Evolutionary conservation across 2,888 invertebrate genomes (phyloP).

Genomic region (Pilophorus perplexus): DNA sequence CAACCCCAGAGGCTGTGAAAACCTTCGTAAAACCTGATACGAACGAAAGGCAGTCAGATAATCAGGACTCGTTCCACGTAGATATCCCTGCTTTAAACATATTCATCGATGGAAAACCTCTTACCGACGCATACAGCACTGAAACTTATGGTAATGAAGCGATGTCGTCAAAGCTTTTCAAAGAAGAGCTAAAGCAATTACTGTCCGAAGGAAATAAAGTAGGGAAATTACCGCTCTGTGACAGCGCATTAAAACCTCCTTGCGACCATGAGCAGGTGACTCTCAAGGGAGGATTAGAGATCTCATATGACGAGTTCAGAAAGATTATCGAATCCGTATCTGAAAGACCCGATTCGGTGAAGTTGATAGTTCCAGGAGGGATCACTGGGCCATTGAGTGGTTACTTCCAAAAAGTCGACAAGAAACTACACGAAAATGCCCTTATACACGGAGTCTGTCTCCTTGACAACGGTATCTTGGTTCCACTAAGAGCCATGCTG

Average conservation of each 20-base stretch:
- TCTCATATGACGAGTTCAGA: neutral
- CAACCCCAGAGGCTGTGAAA: too few species aligned
- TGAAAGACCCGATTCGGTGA: neutral
- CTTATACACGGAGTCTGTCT: conserved; percentile 10
- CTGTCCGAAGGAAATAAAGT: neutral
- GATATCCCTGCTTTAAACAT: neutral
- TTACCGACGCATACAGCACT: neutral
- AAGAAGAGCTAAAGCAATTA: neutral
- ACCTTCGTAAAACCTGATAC: too few species aligned
- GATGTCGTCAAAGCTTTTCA: neutral
- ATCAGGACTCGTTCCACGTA: too few species aligned
- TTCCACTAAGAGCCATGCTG: conserved; percentile 5
- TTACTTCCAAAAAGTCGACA: conserved; percentile 13
- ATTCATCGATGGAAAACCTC: neutral
- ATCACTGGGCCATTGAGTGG: neutral
- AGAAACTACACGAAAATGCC: neutral
- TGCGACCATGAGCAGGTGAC: neutral
- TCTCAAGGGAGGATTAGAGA: neutral
- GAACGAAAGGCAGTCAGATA: too few species aligned
- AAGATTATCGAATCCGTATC: conserved; percentile 4
- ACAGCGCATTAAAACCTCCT: neutral
- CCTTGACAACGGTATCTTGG: conserved; percentile 7
- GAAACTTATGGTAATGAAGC: neutral
- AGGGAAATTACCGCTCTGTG: neutral
- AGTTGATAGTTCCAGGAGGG: conserved; percentile 14